Conservation (phyloP, 2,797 vertebrate species). For the Luscinia megarhynchos region DNA sequence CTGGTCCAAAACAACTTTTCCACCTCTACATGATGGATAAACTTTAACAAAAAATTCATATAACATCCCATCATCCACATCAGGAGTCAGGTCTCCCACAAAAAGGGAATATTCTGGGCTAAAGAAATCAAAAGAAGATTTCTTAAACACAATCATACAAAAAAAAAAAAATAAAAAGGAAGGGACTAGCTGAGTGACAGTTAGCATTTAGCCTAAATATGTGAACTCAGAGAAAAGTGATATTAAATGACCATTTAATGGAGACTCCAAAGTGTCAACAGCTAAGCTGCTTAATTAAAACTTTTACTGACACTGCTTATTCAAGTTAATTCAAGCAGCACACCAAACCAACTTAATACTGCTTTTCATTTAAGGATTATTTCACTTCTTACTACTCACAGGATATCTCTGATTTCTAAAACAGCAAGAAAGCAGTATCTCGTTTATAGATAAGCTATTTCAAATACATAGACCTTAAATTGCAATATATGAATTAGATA, state of each 20-base stretch:
- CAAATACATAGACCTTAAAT: neutral
- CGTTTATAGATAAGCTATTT: neutral
- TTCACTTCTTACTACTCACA: neutral
- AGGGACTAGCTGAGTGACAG: neutral
- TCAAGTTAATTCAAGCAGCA: neutral
- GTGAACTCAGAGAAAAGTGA: neutral
- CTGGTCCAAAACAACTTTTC: slow-evolving; percentile 92
- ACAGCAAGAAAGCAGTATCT: neutral
- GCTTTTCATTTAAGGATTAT: neutral
- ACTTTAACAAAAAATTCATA: slow-evolving; percentile 96
- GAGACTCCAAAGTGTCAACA: neutral
- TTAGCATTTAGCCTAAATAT: neutral
- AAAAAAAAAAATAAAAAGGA: no score
- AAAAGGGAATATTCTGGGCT: slow-evolving; percentile 93
- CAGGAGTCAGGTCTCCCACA: slow-evolving; percentile 91
- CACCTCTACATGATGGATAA: slow-evolving; percentile 90
- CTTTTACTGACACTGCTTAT: neutral
- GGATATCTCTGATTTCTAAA: neutral
- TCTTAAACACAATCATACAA: neutral
- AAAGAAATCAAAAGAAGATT: slow-evolving; percentile 30
- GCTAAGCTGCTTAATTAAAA: neutral
- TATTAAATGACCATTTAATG: neutral
- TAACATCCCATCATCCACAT: slow-evolving; percentile 94
- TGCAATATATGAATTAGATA: neutral
- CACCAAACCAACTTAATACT: neutral